Percentiles rank a stretch among this genome's conserved stretches.
Conservation (phyloP, 2,888 invertebrate genomes). For the Drosophila fungiperda region DNA sequence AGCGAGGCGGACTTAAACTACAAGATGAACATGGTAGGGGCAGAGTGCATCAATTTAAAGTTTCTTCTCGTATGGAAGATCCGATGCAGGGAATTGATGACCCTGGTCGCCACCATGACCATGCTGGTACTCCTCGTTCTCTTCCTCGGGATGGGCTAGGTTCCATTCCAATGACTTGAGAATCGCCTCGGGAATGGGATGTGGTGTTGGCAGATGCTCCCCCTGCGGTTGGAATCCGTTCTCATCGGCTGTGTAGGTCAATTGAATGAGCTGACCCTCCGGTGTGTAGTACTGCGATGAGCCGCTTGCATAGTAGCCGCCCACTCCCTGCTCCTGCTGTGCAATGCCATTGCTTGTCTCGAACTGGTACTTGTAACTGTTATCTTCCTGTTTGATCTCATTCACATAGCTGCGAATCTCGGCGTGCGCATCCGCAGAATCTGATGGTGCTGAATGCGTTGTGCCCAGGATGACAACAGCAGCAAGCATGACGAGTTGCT, state of each 20-base stretch:
- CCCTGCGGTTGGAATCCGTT: slow-evolving; percentile 86
- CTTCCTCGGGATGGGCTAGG: slow-evolving; percentile 78
- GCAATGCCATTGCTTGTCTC: slow-evolving; percentile 88
- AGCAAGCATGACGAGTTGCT: slow-evolving; percentile 67
- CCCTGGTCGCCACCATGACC: slow-evolving; percentile 57
- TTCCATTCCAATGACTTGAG: slow-evolving; percentile 76
- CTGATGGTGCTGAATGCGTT: slow-evolving; percentile 56
- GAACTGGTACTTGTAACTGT: slow-evolving; percentile 85
- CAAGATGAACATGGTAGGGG: slow-evolving; percentile 47
- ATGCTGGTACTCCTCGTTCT: slow-evolving; percentile 53
- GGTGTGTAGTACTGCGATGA: slow-evolving; percentile 86
- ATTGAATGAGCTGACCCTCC: slow-evolving; percentile 85
- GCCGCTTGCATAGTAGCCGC: slow-evolving; percentile 86
- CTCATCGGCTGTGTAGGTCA: slow-evolving; percentile 87
- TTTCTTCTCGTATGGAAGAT: slow-evolving; percentile 68
- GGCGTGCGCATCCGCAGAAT: slow-evolving; percentile 76
- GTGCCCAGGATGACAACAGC: slow-evolving; percentile 41
- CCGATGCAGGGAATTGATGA: slow-evolving; percentile 46
- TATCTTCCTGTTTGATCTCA: slow-evolving; percentile 80
- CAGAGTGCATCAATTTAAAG: slow-evolving; percentile 53
- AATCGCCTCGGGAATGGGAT: slow-evolving; percentile 79
- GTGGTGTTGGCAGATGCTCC: slow-evolving; percentile 82
- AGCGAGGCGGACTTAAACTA: slow-evolving; percentile 51
- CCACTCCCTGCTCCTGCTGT: slow-evolving; percentile 86
- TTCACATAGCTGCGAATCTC: slow-evolving; percentile 84